Base-by-base conservation (phyloP, 2,888 invertebrate species). In the Harmothoe impar region DNA sequence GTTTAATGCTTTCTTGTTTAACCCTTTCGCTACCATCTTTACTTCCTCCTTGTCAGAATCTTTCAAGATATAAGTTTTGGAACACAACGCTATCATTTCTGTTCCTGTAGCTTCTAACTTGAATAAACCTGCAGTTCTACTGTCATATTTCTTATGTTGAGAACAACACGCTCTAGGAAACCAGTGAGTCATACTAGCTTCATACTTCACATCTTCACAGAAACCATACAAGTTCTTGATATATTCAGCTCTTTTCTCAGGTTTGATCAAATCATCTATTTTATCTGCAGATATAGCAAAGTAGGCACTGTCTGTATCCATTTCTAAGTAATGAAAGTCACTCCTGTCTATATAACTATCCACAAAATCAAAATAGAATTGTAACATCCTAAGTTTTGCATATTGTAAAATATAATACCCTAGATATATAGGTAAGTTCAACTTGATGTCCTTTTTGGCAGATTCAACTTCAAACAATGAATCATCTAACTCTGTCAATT, bases 351-450 rank as follows among this genome's bases (percentile, higher is more conserved):
- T 31, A 43, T 31, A 90, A 5, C 20, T 31, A 29, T 35, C 56
- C 5, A 90, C 31, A 68, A 85, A 90, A 43, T 90, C 86, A 68
- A 68, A 90, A 56, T 90, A 90, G 23, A 54, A 90, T 90, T 51
- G 20, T 17, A 90, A 72, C 68, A 90, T 56, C 23, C 56, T 23
- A 23, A 90, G 35, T 51, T 90, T 90, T 23, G 90, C 90, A n/a
- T n/a, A n/a, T n/a, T n/a, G n/a, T n/a, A n/a, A n/a, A n/a, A n/a
- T n/a, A n/a, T n/a, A n/a, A n/a, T 68, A 90, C 29, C 90, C 90
- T 10, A 90, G 20, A 62, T 90, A 84, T 33, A 90, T 86, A 3
- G 90, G 90, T 23, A 86, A n/a, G 29, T 90, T 52, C 12, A 90
- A 12, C 15, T 10, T n/a, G 25, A 90, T 86, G 31, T n/a, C 17